phyloP scores from a whole-genome alignment of 35 echinoderm and acorn worm genomes.

The Lytechinus pictus region DNA sequence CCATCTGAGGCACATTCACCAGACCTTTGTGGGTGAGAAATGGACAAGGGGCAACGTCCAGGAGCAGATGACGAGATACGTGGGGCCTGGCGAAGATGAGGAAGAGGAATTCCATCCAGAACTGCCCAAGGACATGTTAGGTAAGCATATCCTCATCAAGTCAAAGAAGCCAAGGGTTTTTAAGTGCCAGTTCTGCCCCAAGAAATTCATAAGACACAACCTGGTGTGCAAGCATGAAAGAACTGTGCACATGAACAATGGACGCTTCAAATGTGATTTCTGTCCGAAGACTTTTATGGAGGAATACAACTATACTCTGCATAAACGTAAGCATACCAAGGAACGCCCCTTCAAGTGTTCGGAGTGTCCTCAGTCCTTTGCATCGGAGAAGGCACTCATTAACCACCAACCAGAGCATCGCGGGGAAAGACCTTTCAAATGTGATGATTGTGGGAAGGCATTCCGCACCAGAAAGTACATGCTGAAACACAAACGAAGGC shows the following conservation, averaged over 20 bases:
- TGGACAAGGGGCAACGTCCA: constrained; percentile 8
- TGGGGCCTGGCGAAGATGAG: constrained; percentile 37
- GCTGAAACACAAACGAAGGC: constrained; percentile 18
- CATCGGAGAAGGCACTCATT: constrained; percentile 19
- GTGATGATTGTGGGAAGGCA: constrained; percentile 9
- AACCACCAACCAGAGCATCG: constrained; percentile 36
- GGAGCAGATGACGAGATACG: constrained; percentile 42
- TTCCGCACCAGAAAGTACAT: constrained; percentile 34
- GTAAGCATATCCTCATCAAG: constrained; percentile 4
- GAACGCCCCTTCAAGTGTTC: constrained; percentile 35
- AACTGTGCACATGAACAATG: constrained; percentile 14
- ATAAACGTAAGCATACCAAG: constrained; percentile 23
- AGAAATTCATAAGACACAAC: not conserved
- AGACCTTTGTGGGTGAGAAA: constrained; percentile 17
- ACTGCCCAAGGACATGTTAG: constrained; percentile 37
- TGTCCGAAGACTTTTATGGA: constrained; percentile 36
- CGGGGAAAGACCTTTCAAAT: constrained; percentile 24
- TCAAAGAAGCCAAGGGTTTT: not conserved
- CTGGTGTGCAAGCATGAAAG: constrained; percentile 37
- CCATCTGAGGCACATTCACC: constrained; percentile 15
- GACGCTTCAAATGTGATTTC: constrained; percentile 23
- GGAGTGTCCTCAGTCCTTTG: constrained; percentile 35
- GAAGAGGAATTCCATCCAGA: constrained; percentile 34
- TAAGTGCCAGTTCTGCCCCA: constrained; percentile 48
- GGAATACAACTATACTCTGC: constrained; percentile 8